Conservation (phyloP, 30 jellyfish, hydroid and myxozoan genomes). For the Haliclystus octoradiatus region DNA sequence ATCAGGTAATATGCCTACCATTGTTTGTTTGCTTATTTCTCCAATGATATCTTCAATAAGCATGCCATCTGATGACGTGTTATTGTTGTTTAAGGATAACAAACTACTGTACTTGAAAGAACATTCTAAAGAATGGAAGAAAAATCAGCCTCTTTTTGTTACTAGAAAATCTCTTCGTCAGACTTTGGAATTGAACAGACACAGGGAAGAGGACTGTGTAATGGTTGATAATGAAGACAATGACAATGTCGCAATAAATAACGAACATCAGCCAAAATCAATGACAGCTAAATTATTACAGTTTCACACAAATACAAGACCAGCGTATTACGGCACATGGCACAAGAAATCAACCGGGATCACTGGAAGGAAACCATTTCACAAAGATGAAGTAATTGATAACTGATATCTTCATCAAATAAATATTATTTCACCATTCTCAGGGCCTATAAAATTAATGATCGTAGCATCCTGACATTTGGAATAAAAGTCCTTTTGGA, state of each 20-base stretch:
- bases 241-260: constrained; percentile 7
- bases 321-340: constrained; percentile 99
- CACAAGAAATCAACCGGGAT: constrained; percentile 46
- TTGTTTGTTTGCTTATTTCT: background rate
- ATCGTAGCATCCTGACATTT: too few species aligned
- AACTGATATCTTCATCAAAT: background rate
- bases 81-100: background rate
- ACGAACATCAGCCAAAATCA: constrained; percentile 3
- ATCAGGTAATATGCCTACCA: constrained; percentile 2
- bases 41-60: too few species aligned
- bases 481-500: too few species aligned
- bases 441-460: too few species aligned
- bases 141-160: background rate
- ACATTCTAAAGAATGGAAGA: background rate
- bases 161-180: constrained; percentile 5
- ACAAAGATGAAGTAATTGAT: constrained; percentile 63
- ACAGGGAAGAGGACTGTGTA: constrained; percentile 4
- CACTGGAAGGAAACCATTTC: constrained; percentile 67
- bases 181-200: background rate
- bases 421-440: too few species aligned
- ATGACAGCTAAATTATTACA: constrained; percentile 73
- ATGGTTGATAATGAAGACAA: constrained; percentile 2
- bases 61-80: too few species aligned
- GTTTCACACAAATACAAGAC: constrained; percentile 86
- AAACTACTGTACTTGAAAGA: constrained; percentile 1